phyloP scores from a whole-genome alignment of 1,140 invertebrate genomes.

The Drosophila obscura region DNA sequence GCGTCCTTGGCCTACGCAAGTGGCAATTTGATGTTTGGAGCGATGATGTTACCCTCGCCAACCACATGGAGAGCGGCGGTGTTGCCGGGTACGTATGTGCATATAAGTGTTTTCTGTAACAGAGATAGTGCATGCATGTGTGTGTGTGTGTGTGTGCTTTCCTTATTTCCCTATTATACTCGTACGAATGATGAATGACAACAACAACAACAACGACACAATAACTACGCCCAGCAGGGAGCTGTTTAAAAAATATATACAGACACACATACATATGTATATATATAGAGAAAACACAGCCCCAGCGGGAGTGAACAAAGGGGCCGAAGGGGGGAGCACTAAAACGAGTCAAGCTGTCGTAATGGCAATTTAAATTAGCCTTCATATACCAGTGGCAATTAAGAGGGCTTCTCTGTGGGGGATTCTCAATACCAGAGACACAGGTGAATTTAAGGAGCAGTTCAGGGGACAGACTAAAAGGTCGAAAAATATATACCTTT shows the following conservation, averaged over 20 bases:
- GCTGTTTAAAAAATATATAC: conserved; percentile 8
- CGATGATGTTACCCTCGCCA: conserved; percentile 98
- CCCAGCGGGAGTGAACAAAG: conserved; percentile 19
- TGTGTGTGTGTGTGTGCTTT: conserved; percentile 5
- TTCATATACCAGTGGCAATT: conserved; percentile 52
- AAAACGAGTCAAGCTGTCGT: conserved; percentile 55
- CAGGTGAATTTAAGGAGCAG: not conserved
- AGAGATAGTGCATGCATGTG: not conserved
- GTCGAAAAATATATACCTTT: too few relatives aligned
- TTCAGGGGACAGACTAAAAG: conserved; percentile 5
- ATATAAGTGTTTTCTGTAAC: conserved; percentile 1
- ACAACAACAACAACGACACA: conserved; percentile 27
- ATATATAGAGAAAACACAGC: conserved; percentile 40
- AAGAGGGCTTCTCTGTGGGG: conserved; percentile 18
- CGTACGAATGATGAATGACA: conserved; percentile 39
- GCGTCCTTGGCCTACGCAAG: conserved; percentile 97
- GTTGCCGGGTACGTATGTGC: conserved; percentile 94
- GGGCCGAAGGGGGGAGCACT: conserved; percentile 16
- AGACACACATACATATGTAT: too few relatives aligned
- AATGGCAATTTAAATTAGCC: conserved; percentile 71
- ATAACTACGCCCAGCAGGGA: not conserved
- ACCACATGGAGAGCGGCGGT: conserved; percentile 98
- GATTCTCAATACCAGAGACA: not conserved
- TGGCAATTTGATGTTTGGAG: conserved; percentile 99
- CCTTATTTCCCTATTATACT: conserved; percentile 29